Conservation (phyloP, 2,113 vertebrate genomes). For the Sporophila hypoxantha region DNA sequence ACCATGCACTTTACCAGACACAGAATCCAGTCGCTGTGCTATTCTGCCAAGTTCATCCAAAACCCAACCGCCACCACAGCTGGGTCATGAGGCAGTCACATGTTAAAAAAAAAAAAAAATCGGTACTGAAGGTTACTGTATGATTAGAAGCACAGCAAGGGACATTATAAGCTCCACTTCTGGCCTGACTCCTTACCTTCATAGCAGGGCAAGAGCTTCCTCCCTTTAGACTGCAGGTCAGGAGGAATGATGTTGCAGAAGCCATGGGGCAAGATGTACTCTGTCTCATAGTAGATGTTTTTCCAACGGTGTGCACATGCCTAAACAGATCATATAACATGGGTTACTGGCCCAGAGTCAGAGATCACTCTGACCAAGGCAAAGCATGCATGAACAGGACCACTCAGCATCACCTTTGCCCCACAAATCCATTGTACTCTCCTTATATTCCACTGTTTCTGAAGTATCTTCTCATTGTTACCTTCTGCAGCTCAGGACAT, state of each 20-base stretch:
- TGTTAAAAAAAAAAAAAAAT: not conserved
- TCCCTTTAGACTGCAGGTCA: conserved; percentile 80
- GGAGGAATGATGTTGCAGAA: conserved; percentile 91
- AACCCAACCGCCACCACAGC: not conserved
- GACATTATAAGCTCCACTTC: not conserved
- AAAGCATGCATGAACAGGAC: not conserved
- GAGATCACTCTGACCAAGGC: not conserved
- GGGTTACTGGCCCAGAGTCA: not conserved
- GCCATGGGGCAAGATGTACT: conserved; percentile 91
- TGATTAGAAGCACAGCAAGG: not conserved
- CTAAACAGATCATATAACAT: conserved; percentile 55
- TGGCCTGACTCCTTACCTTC: conserved; percentile 76
- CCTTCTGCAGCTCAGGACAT: not conserved
- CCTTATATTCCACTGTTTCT: not conserved
- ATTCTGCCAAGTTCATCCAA: not conserved
- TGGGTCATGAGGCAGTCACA: not conserved
- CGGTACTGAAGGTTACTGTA: not conserved
- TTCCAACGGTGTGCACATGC: conserved; percentile 98
- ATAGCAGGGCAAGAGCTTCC: conserved; percentile 88
- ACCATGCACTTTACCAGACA: not conserved
- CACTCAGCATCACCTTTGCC: not conserved
- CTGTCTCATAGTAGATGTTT: conserved; percentile 89
- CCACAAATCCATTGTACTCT: not conserved
- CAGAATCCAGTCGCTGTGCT: not conserved
- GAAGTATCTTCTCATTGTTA: not conserved